These are phyloP conservation scores for Deroplatys truncata DNA, from an alignment of 2,888 invertebrate genomes.

Conservation along the genomic window DNA sequence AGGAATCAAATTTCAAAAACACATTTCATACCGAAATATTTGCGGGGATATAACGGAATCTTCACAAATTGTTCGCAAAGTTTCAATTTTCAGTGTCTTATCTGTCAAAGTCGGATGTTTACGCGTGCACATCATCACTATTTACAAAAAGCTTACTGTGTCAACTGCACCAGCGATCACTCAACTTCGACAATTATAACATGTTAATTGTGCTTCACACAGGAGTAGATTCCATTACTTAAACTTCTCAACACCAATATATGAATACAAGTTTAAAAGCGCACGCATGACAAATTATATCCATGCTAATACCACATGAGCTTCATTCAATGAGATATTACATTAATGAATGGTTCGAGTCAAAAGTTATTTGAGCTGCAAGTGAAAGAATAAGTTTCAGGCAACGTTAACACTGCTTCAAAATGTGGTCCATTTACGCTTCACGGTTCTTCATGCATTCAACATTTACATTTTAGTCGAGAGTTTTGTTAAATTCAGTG, in stretches of 20 bases:
- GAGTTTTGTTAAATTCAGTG: neutral
- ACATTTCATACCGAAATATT: neutral
- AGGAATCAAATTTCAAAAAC: neutral
- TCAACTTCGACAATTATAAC: neutral
- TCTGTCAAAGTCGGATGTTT: neutral
- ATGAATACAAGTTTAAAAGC: neutral
- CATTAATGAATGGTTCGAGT: neutral
- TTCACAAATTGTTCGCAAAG: neutral
- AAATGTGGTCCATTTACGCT: neutral
- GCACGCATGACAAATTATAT: neutral
- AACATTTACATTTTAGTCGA: neutral
- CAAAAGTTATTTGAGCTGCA: neutral
- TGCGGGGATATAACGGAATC: neutral
- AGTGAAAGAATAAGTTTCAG: neutral
- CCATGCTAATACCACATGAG: neutral
- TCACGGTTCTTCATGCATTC: neutral
- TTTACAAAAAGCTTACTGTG: neutral
- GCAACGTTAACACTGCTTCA: neutral
- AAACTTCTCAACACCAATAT: neutral
- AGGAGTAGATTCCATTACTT: neutral
- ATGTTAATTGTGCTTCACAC: neutral
- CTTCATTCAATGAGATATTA: neutral
- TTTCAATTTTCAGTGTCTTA: neutral
- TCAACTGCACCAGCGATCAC: neutral
- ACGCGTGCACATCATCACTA: neutral